Evolutionary conservation across 2,797 vertebrate species (phyloP).

Genomic region (Coendou prehensilis): DNA sequence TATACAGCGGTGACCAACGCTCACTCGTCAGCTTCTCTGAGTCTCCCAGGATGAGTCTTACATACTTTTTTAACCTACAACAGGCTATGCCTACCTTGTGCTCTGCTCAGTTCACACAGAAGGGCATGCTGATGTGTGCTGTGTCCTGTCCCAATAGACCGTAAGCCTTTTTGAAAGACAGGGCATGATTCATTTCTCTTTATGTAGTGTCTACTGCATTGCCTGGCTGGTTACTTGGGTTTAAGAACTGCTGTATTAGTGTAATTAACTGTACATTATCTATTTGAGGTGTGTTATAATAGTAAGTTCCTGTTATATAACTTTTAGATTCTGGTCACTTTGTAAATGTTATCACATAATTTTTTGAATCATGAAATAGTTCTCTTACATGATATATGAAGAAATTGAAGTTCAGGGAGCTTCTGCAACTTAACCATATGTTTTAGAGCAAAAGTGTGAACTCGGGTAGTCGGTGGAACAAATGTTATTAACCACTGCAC

Average conservation of each 20-base stretch:
- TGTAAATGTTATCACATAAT: background rate
- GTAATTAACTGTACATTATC: background rate
- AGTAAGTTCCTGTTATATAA: background rate
- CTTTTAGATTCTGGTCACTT: background rate
- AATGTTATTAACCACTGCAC: background rate
- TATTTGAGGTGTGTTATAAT: background rate
- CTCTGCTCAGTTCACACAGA: background rate
- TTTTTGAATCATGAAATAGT: slow-evolving; percentile 9
- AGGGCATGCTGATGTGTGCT: fast-evolving
- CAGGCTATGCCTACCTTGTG: fast-evolving
- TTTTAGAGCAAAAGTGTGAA: background rate
- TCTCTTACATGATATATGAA: background rate
- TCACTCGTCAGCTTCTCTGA: background rate
- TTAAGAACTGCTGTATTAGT: background rate
- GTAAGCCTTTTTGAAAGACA: background rate
- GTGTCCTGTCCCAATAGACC: background rate
- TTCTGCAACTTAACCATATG: background rate
- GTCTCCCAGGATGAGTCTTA: background rate
- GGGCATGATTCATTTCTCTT: background rate
- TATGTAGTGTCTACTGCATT: background rate
- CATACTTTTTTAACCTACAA: background rate
- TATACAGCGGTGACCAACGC: too few species aligned
- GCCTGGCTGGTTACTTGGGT: background rate
- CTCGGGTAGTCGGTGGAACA: background rate
- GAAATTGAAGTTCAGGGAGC: background rate